phyloP scores from a whole-genome alignment of 2,888 invertebrate species.

The Bruchidius siliquastri region DNA sequence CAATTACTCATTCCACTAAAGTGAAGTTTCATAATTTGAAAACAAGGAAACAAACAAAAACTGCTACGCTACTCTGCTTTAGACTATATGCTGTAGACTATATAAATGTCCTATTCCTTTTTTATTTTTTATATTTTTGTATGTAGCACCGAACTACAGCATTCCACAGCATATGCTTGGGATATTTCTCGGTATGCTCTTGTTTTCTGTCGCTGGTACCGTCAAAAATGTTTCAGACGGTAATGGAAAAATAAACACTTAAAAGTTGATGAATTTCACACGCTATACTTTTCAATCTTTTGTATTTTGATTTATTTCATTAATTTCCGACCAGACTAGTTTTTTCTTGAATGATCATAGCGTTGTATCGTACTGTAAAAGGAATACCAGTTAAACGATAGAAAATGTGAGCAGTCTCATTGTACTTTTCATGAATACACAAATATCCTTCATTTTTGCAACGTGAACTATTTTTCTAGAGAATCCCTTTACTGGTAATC shows the following conservation, averaged over 20 bases:
- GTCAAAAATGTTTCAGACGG: background rate
- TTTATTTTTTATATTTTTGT: background rate
- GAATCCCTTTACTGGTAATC: too few relatives aligned
- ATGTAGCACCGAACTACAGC: constrained; percentile 10
- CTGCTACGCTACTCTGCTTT: background rate
- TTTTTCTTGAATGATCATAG: background rate
- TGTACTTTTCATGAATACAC: background rate
- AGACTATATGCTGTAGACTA: constrained; percentile 3
- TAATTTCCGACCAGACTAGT: background rate
- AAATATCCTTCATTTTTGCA: constrained; percentile 2
- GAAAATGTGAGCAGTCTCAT: background rate
- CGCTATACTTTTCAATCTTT: background rate
- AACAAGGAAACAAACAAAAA: background rate
- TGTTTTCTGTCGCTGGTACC: constrained; percentile 10
- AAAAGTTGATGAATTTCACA: constrained; percentile 5
- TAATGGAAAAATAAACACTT: constrained; percentile 13
- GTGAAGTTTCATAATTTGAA: background rate
- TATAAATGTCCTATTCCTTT: background rate
- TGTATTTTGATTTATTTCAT: background rate
- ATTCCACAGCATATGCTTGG: constrained; percentile 17
- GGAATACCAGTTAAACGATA: background rate
- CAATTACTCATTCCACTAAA: constrained; percentile 17
- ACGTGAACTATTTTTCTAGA: background rate
- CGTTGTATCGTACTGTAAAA: too few relatives aligned
- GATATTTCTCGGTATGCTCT: constrained; percentile 15